phyloP scores from a whole-genome alignment of 2,113 vertebrate genomes.

The Carollia perspicillata region DNA sequence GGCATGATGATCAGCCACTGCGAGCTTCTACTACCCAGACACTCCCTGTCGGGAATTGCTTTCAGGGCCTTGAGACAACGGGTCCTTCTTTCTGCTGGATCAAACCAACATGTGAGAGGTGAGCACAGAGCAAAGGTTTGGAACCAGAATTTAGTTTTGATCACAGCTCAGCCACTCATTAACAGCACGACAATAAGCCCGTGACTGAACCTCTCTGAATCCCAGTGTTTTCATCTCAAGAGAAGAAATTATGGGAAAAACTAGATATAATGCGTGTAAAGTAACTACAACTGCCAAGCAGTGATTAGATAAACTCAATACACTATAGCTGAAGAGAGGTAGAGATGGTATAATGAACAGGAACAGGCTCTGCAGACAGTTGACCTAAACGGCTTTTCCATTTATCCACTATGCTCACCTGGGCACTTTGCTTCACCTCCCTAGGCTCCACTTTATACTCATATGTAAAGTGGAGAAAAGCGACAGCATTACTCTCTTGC shows the following conservation, averaged over 20 bases:
- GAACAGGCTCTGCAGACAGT: background rate
- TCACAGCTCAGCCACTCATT: background rate
- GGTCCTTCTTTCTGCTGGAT: background rate
- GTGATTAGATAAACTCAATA: background rate
- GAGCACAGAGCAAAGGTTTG: background rate
- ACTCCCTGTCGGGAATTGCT: background rate
- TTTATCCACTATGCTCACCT: background rate
- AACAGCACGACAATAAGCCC: background rate
- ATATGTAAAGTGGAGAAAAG: background rate
- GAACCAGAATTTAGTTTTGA: background rate
- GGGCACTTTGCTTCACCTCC: background rate
- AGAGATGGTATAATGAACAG: background rate
- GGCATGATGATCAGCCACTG: background rate
- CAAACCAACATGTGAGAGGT: background rate
- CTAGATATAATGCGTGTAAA: background rate
- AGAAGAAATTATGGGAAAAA: background rate
- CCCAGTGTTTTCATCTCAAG: background rate
- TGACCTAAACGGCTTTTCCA: background rate
- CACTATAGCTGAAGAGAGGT: background rate
- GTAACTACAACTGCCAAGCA: background rate
- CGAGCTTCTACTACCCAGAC: rapidly evolving
- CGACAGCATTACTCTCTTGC: background rate
- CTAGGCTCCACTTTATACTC: background rate
- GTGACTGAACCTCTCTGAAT: background rate
- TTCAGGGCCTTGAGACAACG: background rate